phyloP scores from a whole-genome alignment of 2,888 invertebrate species.

The Melanchra persicariae region DNA sequence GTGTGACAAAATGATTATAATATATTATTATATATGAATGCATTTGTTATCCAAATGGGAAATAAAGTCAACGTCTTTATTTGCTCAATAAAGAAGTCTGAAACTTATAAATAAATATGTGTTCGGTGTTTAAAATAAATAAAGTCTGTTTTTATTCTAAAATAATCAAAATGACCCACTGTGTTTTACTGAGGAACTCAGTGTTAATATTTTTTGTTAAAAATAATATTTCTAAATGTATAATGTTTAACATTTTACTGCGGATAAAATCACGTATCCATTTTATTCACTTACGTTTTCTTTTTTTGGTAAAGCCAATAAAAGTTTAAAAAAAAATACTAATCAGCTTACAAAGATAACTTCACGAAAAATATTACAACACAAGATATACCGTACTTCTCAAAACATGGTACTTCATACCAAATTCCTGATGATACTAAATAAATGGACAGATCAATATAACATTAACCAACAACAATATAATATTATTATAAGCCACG shows the following conservation, averaged over 20 bases:
- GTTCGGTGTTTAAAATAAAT: background rate
- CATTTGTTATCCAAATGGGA: background rate
- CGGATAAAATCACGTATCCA: no score
- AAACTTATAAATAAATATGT: background rate
- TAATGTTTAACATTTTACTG: no score
- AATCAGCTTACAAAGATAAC: no score
- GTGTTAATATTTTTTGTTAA: no score
- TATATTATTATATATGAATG: background rate
- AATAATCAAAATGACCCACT: background rate
- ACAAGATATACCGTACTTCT: no score
- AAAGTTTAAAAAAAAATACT: background rate
- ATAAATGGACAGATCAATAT: background rate
- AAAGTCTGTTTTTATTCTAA: background rate
- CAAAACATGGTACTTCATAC: conserved; percentile 15
- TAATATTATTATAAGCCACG: no score
- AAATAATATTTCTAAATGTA: no score
- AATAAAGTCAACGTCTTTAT: background rate
- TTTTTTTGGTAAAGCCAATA: background rate
- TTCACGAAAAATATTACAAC: no score
- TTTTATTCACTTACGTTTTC: no score
- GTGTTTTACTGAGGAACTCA: no score
- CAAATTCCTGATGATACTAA: conserved; percentile 1
- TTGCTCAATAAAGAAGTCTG: background rate
- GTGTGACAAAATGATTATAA: conserved; percentile 1
- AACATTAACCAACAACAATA: background rate